phyloP scores from a whole-genome alignment of 2,113 vertebrate species.

The Coturnix japonica region DNA sequence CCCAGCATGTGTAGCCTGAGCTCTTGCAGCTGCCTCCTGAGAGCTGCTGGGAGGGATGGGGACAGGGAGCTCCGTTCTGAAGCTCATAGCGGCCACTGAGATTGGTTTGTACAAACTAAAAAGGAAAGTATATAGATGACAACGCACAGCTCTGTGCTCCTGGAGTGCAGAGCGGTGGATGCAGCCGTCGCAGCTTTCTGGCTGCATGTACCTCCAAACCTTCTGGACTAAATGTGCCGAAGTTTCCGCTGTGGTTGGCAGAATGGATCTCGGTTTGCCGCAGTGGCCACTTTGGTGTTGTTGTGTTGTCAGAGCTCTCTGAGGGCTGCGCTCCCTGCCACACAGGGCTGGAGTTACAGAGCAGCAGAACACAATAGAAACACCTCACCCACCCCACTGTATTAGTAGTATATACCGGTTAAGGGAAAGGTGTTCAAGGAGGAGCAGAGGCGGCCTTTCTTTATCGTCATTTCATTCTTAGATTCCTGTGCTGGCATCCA shows the following conservation, averaged over 20 bases:
- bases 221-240: fast-evolving
- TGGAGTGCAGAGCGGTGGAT: fast-evolving
- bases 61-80: background rate
- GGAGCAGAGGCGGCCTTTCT: background rate
- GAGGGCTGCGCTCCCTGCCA: background rate
- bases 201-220: fast-evolving
- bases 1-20: background rate
- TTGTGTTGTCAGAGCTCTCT: fast-evolving
- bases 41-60: background rate
- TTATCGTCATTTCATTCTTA: background rate
- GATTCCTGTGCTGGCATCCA: background rate
- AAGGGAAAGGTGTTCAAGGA: background rate
- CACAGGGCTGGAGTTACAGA: fast-evolving
- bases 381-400: background rate
- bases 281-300: background rate
- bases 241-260: background rate
- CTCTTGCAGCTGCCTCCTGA: background rate
- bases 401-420: fast-evolving
- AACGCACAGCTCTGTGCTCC: background rate
- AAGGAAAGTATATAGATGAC: background rate
- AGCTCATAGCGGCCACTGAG: fast-evolving
- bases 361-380: fast-evolving
- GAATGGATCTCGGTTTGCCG: background rate
- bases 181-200: background rate
- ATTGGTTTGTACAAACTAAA: background rate